Evolutionary conservation across 2,797 vertebrate genomes (phyloP), one percentile per base, ranked within the genome.

Genomic region (Siniperca undulata): DNA sequence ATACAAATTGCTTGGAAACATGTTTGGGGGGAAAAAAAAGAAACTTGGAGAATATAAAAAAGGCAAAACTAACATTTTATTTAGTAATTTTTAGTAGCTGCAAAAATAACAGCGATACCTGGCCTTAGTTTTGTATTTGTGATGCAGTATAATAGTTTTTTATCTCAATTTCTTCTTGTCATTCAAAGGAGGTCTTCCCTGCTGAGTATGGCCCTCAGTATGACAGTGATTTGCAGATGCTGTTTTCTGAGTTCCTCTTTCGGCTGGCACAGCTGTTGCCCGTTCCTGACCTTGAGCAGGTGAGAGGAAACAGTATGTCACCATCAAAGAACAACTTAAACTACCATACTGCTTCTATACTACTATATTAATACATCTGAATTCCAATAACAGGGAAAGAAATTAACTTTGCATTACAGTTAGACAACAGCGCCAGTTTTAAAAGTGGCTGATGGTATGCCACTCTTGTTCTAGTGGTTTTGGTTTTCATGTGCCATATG

Each of bases 231-330:
- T 81, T 97, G 78, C 95, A 96, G 85, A 95, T 90, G 9, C 91
- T 97, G 56, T 94, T 97, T 40, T 95, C 94, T 36, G 96, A 97
- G 88, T 97, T 97, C 46, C 79, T 96, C 50, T 94, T 89, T 84
- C 95, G 95, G 62, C 88, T 98, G 42, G 88, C 94, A 82, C 95
- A 95, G 86, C 88, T 96, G 56, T 70, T 98, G 55, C 96, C 96
- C 1, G 70, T 91, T 17, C 94, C 95, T 14, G 92, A 95, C 52
- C 81, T 96, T 0, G 89, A 96, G 82, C 95, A 97, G 96, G 97
- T 97, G 60, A 86, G 78, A 17, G 0, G 2, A 0, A 50, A 50
- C n/a, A 22, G 0, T 62, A 34, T 74, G 8, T 72, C 9, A 38
- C 9, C 5, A 1, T 73, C 7, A 7, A 34, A 30, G 1, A 36